Evolutionary conservation across 2,113 vertebrate species (phyloP), one percentile per base, ranked within the genome.

Genomic region (Sardina pilchardus): DNA sequence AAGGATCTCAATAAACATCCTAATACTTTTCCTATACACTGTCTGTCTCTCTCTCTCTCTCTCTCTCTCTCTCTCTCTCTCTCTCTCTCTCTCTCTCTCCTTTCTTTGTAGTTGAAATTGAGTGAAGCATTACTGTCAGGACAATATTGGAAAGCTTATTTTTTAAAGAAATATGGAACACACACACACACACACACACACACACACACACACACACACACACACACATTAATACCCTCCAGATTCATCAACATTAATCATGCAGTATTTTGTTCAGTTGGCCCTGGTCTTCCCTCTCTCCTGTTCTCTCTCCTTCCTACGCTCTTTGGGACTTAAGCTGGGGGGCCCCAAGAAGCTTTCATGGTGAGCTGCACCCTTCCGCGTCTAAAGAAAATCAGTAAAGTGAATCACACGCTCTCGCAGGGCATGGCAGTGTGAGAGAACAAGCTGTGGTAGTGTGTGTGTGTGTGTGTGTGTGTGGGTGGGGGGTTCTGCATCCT

Each of bases 401-500:
- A 8, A 30, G 59, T 4, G 59, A 67, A 59, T 59, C 24, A 19
- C 19, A 59, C 5, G 3, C 17, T 59, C 24, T 59, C 3, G 6
- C 17, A 17, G 53, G 53, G 53, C 24, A 21, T 1, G 53, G 10
- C 7, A 47, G 45, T 12, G 45, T 12, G 1, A 45, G 44, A 45
- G 44, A 45, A 9, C 6, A 9, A 45, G 10, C 10, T 45, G 44
- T 44, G 7, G 44, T 44, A 85, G 39, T 47, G 45, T 47, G 45
- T 47, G 45, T 47, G 3, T 47, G 45, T 63, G 56, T 63, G 56
- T 63, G 21, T 53, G 24, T 63, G 56, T 63, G 45, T 82, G 56
- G 26, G 26, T 42, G 86, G 21, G 53, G 86, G 88, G 89, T 39
- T 59, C 84, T 86, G 88, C 89, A 85, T 81, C 85, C 85, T 86